These are phyloP conservation scores for Sitta europaea DNA, from an alignment of 2,113 vertebrate species.

Conservation along the genomic window DNA sequence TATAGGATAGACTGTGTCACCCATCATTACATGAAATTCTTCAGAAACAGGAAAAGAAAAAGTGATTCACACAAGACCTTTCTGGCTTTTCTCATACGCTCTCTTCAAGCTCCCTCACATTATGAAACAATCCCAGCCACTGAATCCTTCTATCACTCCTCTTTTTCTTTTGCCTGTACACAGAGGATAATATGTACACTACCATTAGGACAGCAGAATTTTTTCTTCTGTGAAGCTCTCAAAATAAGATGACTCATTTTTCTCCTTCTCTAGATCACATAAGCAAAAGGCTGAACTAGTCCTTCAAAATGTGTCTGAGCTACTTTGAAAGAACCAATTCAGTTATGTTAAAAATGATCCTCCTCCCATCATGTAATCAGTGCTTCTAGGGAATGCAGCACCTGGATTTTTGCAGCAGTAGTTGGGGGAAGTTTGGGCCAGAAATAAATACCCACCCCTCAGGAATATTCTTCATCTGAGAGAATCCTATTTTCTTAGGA, in stretches of 20 bases:
- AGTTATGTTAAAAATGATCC: not conserved
- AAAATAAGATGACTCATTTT: not conserved
- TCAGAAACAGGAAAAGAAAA: not conserved
- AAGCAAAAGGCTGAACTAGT: not conserved
- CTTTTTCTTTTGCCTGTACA: not conserved
- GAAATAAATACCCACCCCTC: not conserved
- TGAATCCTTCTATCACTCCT: not conserved
- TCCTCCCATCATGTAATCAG: not conserved
- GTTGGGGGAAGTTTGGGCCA: not conserved
- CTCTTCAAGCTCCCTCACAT: not conserved
- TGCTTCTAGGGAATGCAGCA: not conserved
- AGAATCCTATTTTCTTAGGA: not conserved
- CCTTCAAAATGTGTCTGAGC: not conserved
- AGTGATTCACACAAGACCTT: not conserved
- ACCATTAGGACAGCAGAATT: not conserved
- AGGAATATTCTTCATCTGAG: not conserved
- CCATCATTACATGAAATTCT: not conserved
- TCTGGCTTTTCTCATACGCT: not conserved
- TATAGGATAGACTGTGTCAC: not conserved
- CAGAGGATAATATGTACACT: not conserved
- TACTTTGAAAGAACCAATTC: not conserved
- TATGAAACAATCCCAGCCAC: not conserved
- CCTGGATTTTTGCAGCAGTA: not conserved
- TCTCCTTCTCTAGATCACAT: not conserved
- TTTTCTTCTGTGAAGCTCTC: not conserved